These are phyloP conservation scores for Neoniphon sammara DNA, from an alignment of 2,797 vertebrate species.

Conservation along the genomic window DNA sequence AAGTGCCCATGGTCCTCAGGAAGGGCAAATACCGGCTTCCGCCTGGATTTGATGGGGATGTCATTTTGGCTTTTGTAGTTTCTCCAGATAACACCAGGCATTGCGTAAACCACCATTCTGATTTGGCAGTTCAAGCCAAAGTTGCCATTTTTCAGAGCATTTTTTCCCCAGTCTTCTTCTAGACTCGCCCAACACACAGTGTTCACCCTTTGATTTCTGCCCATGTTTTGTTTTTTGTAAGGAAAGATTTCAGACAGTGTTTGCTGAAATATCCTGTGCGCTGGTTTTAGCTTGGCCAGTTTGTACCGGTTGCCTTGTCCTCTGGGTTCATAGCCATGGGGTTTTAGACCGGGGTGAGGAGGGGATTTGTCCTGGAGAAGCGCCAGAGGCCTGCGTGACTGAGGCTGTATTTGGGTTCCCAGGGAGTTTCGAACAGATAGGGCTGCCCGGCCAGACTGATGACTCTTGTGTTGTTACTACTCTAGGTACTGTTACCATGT, in stretches of 20 bases:
- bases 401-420: constrained; percentile 15
- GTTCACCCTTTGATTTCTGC: not conserved
- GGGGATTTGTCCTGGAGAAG: constrained; percentile 16
- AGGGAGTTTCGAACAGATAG: constrained; percentile 4
- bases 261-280: not conserved
- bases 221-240: not conserved
- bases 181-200: not conserved
- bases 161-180: constrained; percentile 1
- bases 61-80: constrained; percentile 10
- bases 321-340: constrained; percentile 8
- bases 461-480: constrained; percentile 25
- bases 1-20: not conserved
- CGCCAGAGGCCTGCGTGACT: constrained; percentile 23
- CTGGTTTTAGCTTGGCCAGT: not conserved
- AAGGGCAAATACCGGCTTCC: not conserved
- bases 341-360: constrained; percentile 2
- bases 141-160: constrained; percentile 15
- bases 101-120: not conserved
- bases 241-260: not conserved
- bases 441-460: constrained; percentile 6
- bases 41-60: not conserved
- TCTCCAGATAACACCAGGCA: constrained; percentile 4
- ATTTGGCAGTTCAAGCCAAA: constrained; percentile 10
- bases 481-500: constrained; percentile 32
- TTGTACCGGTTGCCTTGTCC: constrained; percentile 14